These are phyloP conservation scores for Drosophila atripex DNA, from an alignment of 2,888 invertebrate genomes.

Conservation along the genomic window DNA sequence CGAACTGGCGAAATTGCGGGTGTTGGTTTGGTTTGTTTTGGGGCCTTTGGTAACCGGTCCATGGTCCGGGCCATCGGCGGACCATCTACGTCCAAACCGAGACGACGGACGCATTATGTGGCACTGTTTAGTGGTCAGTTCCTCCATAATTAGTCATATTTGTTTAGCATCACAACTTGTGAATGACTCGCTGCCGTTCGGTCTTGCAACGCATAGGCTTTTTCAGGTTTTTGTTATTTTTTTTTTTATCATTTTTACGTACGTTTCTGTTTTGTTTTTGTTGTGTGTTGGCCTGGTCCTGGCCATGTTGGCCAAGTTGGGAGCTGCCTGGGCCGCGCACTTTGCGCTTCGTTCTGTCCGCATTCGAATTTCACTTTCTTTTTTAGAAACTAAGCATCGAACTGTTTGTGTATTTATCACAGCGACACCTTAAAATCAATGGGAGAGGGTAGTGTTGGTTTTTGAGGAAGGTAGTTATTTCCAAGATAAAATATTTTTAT, in stretches of 20 bases:
- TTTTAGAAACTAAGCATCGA: constrained; percentile 66
- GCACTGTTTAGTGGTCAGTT: constrained; percentile 77
- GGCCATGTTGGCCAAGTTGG: constrained; percentile 74
- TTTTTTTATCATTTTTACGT: constrained; percentile 4
- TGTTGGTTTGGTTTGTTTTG: constrained; percentile 65
- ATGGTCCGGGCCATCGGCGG: constrained; percentile 34
- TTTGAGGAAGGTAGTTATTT: background rate
- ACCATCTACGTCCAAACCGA: constrained; percentile 75
- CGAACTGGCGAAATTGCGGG: constrained; percentile 84
- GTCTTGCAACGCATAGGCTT: constrained; percentile 4
- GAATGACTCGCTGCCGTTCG: constrained; percentile 62
- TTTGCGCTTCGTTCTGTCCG: constrained; percentile 74
- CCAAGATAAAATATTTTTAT: too few relatives aligned
- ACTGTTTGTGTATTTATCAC: constrained; percentile 42
- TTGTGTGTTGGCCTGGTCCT: constrained; percentile 59
- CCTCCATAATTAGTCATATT: constrained; percentile 79
- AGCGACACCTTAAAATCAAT: background rate
- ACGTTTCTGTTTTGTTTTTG: constrained; percentile 7
- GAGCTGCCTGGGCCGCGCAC: constrained; percentile 64
- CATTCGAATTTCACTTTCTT: constrained; percentile 74
- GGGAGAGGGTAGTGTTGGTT: constrained; percentile 6
- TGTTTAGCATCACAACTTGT: constrained; percentile 78
- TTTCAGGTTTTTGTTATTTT: constrained; percentile 16
- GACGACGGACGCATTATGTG: constrained; percentile 77
- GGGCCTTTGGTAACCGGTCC: constrained; percentile 34